Percentiles rank a stretch among this genome's conserved stretches.
Evolutionary conservation across 2,888 invertebrate species (phyloP).

Genomic region (Drosophila melanocephala): DNA sequence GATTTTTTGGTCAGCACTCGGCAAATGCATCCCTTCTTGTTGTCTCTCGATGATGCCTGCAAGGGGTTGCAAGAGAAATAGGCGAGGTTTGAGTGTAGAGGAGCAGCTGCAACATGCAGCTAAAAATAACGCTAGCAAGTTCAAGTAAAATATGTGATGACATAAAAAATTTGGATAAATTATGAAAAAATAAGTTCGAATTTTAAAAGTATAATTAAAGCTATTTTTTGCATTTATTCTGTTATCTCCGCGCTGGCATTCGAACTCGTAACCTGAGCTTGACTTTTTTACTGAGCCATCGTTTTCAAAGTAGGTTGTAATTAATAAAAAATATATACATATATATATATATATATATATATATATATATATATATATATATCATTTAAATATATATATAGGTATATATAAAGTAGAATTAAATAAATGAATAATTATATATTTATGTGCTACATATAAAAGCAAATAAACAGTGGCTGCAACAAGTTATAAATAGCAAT

Average conservation of each 20-base stretch:
- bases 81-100: conserved; percentile 4
- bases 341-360: background rate
- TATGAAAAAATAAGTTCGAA: background rate
- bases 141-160: background rate
- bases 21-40: conserved; percentile 42
- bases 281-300: no score
- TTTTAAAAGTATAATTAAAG: background rate
- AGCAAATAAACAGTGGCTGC: background rate
- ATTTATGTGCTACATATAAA: background rate
- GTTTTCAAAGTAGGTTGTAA: background rate
- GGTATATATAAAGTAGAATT: background rate
- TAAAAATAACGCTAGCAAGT: background rate
- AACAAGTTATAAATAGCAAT: conserved; percentile 10
- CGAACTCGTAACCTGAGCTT: conserved; percentile 10
- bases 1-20: conserved; percentile 5
- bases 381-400: background rate
- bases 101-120: background rate
- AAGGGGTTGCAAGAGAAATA: background rate
- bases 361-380: background rate
- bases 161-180: background rate
- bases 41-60: background rate
- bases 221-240: background rate
- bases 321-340: background rate
- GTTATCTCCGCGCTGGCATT: background rate
- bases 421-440: background rate